Conservation (phyloP, 2,797 vertebrate genomes). For the Phaenicophaeus curvirostris region DNA sequence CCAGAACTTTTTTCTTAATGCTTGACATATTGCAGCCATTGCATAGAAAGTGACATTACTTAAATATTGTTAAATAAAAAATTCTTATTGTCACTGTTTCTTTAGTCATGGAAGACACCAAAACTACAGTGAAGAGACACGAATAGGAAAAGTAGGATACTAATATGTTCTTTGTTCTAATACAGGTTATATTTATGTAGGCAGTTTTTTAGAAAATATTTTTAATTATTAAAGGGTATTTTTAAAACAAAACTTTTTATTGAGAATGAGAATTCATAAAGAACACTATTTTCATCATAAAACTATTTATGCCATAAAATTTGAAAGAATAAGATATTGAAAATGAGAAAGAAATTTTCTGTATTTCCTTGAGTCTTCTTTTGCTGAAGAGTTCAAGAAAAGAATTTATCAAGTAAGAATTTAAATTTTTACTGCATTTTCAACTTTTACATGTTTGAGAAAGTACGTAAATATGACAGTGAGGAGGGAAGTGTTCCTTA, state of each 20-base stretch:
- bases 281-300: background rate
- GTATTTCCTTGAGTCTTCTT: background rate
- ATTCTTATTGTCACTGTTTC: background rate
- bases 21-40: background rate
- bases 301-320: background rate
- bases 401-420: background rate
- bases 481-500: background rate
- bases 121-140: background rate
- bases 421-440: background rate
- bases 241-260: background rate
- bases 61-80: background rate
- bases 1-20: background rate
- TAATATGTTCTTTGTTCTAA: background rate
- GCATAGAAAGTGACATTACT: background rate
- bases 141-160: background rate
- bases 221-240: background rate
- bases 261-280: background rate
- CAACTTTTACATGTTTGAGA: accelerated
- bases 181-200: background rate
- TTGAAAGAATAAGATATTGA: accelerated
- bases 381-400: background rate
- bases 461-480: background rate
- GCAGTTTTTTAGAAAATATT: background rate
- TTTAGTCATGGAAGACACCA: background rate
- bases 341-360: accelerated